A percentile compares a stretch with the other conserved stretches of the same genome.
These are phyloP conservation scores for Tenthredo amoena DNA, from an alignment of 2,888 invertebrate species.

Conservation along the genomic window DNA sequence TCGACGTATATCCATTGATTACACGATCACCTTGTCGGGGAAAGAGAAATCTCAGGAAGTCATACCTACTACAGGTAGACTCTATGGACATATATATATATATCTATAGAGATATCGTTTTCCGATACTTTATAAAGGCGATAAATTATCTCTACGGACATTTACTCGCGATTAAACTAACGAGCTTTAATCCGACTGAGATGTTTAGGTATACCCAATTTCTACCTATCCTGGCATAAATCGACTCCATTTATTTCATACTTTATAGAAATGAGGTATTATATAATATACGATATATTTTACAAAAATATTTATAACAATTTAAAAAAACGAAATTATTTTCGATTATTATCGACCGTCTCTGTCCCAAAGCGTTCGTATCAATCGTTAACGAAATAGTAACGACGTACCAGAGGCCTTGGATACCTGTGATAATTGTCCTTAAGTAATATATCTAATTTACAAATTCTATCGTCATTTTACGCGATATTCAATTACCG, in stretches of 20 bases:
- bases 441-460: neutral
- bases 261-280: neutral
- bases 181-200: neutral
- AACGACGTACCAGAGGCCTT: too few relatives aligned
- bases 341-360: too few relatives aligned
- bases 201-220: neutral
- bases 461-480: neutral
- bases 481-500: neutral
- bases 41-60: constrained; percentile 23
- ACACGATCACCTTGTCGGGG: neutral
- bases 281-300: neutral
- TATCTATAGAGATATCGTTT: neutral
- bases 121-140: neutral
- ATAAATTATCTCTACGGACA: neutral
- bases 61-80: too few relatives aligned
- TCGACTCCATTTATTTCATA: neutral
- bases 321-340: too few relatives aligned
- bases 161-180: neutral
- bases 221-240: neutral
- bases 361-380: too few relatives aligned
- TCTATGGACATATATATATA: neutral
- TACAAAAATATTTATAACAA: too few relatives aligned
- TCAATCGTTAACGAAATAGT: too few relatives aligned
- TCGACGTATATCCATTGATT: neutral
- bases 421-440: neutral